Conservation (phyloP, 53 echinoderm and acorn worm species). For the Temnopleurus reevesii region DNA sequence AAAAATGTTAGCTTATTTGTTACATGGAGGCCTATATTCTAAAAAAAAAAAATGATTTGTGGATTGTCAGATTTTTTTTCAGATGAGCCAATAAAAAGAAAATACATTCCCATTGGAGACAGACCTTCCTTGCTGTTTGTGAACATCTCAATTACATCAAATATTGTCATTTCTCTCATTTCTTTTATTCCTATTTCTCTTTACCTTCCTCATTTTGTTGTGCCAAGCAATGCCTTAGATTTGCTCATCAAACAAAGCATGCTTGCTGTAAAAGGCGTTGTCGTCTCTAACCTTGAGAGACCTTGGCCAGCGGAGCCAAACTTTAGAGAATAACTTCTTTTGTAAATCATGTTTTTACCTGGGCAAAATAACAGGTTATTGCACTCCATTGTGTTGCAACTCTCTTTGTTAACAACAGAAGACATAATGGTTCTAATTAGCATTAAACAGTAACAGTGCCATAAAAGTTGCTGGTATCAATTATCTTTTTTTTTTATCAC, state of each 20-base stretch:
- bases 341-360: not conserved
- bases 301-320: not conserved
- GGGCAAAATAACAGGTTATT: not conserved
- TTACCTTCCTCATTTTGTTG: not conserved
- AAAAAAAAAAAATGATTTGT: too few relatives aligned
- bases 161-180: conserved; percentile 31
- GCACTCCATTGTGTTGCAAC: not conserved
- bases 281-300: not conserved
- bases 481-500: too few relatives aligned
- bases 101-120: not conserved
- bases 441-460: too few relatives aligned
- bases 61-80: too few relatives aligned
- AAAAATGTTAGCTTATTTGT: too few relatives aligned
- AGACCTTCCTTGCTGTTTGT: not conserved
- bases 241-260: not conserved
- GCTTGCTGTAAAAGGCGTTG: not conserved
- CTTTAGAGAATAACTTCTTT: not conserved
- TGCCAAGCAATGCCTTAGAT: conserved; percentile 3
- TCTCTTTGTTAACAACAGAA: too few relatives aligned
- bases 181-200: not conserved
- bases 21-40: too few relatives aligned
- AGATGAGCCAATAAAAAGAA: not conserved
- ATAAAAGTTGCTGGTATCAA: too few relatives aligned
- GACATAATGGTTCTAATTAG: too few relatives aligned
- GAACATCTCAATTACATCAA: conserved; percentile 15